These are phyloP conservation scores for Frieseomelitta varia DNA, from an alignment of 1,140 invertebrate genomes.

Conservation along the genomic window DNA sequence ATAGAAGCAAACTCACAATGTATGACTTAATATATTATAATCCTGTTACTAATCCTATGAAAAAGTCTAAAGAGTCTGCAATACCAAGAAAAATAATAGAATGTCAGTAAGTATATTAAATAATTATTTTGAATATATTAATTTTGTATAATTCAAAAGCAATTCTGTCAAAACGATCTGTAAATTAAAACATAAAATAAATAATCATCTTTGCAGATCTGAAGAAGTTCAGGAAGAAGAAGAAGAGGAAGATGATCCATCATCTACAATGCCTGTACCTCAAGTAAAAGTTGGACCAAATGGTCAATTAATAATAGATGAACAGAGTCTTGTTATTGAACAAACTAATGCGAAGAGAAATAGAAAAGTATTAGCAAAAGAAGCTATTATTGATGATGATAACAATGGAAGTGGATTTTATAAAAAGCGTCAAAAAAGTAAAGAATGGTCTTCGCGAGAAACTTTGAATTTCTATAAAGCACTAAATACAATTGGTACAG, in stretches of 20 bases:
- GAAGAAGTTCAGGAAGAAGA: slow-evolving; percentile 57
- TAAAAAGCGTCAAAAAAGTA: slow-evolving; percentile 84
- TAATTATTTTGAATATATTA: background rate
- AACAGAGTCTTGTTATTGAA: slow-evolving; percentile 92
- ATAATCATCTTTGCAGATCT: slow-evolving; percentile 25
- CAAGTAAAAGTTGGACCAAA: slow-evolving; percentile 94
- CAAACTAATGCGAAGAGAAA: slow-evolving; percentile 86
- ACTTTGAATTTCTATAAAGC: slow-evolving; percentile 94
- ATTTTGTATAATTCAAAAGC: background rate
- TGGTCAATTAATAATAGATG: slow-evolving; percentile 93
- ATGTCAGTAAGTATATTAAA: slow-evolving; percentile 80
- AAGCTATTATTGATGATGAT: slow-evolving; percentile 86
- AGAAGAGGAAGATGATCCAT: slow-evolving; percentile 78
- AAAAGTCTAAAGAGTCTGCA: slow-evolving; percentile 63
- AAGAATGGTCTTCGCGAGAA: slow-evolving; percentile 87
- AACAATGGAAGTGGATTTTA: slow-evolving; percentile 86
- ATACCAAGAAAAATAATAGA: slow-evolving; percentile 58
- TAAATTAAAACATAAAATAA: background rate
- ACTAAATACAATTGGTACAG: slow-evolving; percentile 93
- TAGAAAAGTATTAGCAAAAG: slow-evolving; percentile 85
- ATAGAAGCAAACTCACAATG: slow-evolving; percentile 90
- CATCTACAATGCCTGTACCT: slow-evolving; percentile 86
- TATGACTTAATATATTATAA: slow-evolving; percentile 96
- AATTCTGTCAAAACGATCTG: background rate
- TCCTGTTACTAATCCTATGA: slow-evolving; percentile 88